phyloP scores from a whole-genome alignment of 2,888 invertebrate species.

The Erebia epiphron region DNA sequence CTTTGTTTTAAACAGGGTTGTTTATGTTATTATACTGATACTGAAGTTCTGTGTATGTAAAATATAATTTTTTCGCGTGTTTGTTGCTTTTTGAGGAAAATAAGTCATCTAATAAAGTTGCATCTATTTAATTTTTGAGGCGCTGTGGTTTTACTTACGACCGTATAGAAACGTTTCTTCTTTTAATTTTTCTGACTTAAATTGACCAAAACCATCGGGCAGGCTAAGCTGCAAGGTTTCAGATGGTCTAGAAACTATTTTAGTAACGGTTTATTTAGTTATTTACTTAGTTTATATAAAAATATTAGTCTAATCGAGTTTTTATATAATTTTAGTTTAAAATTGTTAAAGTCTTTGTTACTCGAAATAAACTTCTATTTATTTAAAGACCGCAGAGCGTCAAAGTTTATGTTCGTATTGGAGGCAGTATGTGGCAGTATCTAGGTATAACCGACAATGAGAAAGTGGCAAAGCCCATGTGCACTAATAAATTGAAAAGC shows the following conservation, averaged over 20 bases:
- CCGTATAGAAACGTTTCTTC: neutral
- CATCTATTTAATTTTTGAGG: neutral
- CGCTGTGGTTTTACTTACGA: neutral
- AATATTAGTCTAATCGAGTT: too few species aligned
- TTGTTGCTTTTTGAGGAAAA: slow-evolving; percentile 12
- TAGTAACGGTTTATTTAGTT: too few species aligned
- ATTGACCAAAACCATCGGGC: too few species aligned
- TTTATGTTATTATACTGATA: slow-evolving; percentile 21
- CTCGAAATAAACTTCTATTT: too few species aligned
- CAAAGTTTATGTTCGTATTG: neutral
- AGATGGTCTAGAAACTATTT: too few species aligned
- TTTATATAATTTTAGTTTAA: too few species aligned
- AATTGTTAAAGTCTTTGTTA: too few species aligned
- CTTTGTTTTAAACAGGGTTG: slow-evolving; percentile 22
- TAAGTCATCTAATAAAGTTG: neutral
- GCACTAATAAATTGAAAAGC: slow-evolving; percentile 26
- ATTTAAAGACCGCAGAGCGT: too few species aligned
- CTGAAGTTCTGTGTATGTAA: slow-evolving; percentile 16
- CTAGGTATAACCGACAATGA: neutral
- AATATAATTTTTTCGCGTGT: slow-evolving; percentile 22
- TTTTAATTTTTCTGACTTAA: too few species aligned
- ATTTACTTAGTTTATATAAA: too few species aligned
- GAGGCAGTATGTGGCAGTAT: neutral
- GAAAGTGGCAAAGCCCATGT: neutral
- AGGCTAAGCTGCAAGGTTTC: too few species aligned